These are phyloP conservation scores for Apotomis capreana DNA, from an alignment of 2,888 invertebrate species.

Conservation along the genomic window DNA sequence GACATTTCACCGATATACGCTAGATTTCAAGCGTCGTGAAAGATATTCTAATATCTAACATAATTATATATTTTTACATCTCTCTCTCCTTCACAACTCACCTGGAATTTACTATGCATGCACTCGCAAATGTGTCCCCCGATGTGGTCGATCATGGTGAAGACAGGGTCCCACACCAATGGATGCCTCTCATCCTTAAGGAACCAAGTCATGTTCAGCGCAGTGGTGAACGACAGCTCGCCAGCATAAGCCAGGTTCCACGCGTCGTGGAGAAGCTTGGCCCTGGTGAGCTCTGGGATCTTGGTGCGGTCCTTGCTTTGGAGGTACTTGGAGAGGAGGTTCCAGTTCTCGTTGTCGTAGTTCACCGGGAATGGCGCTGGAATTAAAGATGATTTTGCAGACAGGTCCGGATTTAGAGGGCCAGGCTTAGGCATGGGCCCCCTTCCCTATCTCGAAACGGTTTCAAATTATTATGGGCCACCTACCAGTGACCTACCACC, in stretches of 20 bases:
- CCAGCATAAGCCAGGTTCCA: constrained; percentile 92
- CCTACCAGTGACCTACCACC: too few species aligned
- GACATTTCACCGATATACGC: too few species aligned
- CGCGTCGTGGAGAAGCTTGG: constrained; percentile 89
- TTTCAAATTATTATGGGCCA: too few species aligned
- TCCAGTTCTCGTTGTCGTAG: constrained; percentile 91
- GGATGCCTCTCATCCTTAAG: constrained; percentile 88
- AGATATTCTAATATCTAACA: too few species aligned
- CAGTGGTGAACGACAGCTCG: constrained; percentile 88
- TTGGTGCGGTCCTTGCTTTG: constrained; percentile 77
- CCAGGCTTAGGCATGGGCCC: too few species aligned
- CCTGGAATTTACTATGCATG: constrained; percentile 88
- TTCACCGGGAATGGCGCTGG: constrained; percentile 92
- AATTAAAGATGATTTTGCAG: constrained; percentile 40
- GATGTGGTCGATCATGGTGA: constrained; percentile 92
- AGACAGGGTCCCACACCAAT: constrained; percentile 92
- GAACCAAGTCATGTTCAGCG: constrained; percentile 91
- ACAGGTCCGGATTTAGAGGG: neutral
- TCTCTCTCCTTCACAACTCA: constrained; percentile 54
- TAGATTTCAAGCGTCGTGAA: too few species aligned
- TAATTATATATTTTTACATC: too few species aligned
- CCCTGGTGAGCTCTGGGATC: constrained; percentile 89
- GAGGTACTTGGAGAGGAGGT: constrained; percentile 86
- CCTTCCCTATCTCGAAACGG: too few species aligned
- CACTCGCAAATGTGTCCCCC: constrained; percentile 87